Base-by-base conservation (phyloP, 2,797 vertebrate species). In the Prionace glauca region DNA sequence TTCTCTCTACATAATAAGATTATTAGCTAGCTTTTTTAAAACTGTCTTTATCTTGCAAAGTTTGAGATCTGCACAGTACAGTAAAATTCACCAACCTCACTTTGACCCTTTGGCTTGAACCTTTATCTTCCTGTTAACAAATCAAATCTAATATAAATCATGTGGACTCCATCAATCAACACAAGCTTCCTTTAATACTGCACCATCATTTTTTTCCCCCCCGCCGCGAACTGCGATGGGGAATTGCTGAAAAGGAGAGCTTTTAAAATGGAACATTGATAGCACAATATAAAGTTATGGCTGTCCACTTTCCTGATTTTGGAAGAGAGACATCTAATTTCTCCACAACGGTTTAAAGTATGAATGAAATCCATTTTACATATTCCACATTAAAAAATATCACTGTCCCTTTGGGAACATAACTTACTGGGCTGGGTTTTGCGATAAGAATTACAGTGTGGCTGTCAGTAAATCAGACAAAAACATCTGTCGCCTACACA, bases 61-160 rank as follows among this genome's bases (percentile, higher is more conserved):
- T 60, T 62, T 62, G 88, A n/a, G 12, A 45, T 20, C 11, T 77
- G 29, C 71, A 16, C 29, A 20, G 22, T 10, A 41, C n/a, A 92
- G 62, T 92, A 77, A 95, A 95, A n/a, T 45, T 77, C 71, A 32
- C 69, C 77, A 41, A 72, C 36, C 45, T 74, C 41, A 8, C 50
- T 90, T 67, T 95, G 87, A 77, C 95, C 95, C 72, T 45, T 65
- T 32, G 24, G n/a, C 45, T 91, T n/a, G 88, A 91, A 36, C 67
- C 1, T 74, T 79, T 92, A 56, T 74, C 86, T 62, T 60, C 18
- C 50, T 74, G 50, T 92, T 72, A 95, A 92, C 88, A 62, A 95
- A 95, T 74, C 56, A 92, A 72, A 71, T 24, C 88, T 71, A 95
- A 90, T 77, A 60, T 60, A 92, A 95, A 91, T 74, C 88, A 91